Conservation (phyloP, 2,888 invertebrate species). For the Pyrrhia umbra region DNA sequence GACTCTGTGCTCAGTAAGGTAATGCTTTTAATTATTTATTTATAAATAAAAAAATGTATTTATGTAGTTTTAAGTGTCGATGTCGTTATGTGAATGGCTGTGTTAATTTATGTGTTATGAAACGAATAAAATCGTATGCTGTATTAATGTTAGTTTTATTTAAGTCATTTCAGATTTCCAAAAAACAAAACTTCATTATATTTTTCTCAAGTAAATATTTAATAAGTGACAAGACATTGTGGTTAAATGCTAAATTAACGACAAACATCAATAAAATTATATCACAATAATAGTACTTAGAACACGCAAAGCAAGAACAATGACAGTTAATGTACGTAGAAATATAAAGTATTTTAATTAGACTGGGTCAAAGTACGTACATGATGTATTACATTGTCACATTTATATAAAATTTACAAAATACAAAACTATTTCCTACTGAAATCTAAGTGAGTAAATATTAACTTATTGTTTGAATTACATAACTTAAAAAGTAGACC, state of each 20-base stretch:
- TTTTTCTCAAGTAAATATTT: conserved; percentile 12
- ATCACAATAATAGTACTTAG: conserved; percentile 19
- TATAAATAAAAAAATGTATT: background rate
- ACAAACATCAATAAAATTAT: conserved; percentile 32
- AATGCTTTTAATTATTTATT: no score
- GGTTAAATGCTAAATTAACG: conserved; percentile 29
- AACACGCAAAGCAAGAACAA: conserved; percentile 16
- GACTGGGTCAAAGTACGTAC: conserved; percentile 25
- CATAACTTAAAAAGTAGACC: conserved; percentile 1
- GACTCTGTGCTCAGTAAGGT: conserved; percentile 8
- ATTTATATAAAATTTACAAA: conserved; percentile 1
- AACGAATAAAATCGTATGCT: conserved; percentile 31
- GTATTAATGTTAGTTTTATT: conserved; percentile 10
- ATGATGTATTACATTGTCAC: conserved; percentile 5
- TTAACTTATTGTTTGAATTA: conserved; percentile 5
- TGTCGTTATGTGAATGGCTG: conserved; percentile 38
- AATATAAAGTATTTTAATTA: conserved; percentile 11
- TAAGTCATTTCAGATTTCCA: background rate
- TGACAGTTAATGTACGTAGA: conserved; percentile 5
- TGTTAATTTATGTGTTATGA: conserved; percentile 47
- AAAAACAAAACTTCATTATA: conserved; percentile 3
- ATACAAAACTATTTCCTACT: conserved; percentile 9
- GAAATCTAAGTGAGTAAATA: conserved; percentile 1
- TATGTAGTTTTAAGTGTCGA: conserved; percentile 31
- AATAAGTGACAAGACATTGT: conserved; percentile 16